Base-by-base conservation (phyloP, 2,888 invertebrate species). In the Liopterus haemorrhoidalis region DNA sequence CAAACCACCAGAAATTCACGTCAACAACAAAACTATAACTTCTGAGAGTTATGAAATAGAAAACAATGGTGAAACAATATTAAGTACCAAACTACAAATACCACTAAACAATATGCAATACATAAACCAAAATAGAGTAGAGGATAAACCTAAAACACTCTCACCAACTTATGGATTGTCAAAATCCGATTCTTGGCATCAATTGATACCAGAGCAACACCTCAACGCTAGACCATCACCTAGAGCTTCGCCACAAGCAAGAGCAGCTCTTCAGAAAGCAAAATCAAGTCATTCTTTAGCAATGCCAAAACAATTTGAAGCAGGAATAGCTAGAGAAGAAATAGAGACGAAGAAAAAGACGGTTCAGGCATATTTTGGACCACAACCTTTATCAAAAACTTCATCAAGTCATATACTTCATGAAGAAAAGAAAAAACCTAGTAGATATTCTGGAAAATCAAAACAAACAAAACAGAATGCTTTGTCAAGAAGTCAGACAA, bases 141-240 rank as follows among this genome's bases (percentile, higher is more conserved):
- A 12, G 8, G 33, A 33, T 18, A 33, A 12, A 16, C 15, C 9
- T 8, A 16, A 33, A 2, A 19, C 30, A 27, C 59, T 57, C 3
- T 63, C 65, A 6, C 61, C 61, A 5, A 58, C 59, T 54, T 57
- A 59, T 46, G 64, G 65, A n/a, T 59, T 78, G 6, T 78, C 75
- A 56, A 83, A 85, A 63, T 85, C 85, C 5, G 86, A 86, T 62
- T 85, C 86, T 3, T 88, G 86, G 87, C 82, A 85, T 61, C 84
- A 85, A 33, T 6, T 45, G 6, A 14, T 27, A 16, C 32, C 38
- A 20, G 11, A 16, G 60, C 51, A 50, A 46, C 25, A 40, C 53
- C 4, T 51, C 50, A 20, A 20, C 1, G 18, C 30, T 20, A 64
- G 71, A 49, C 69, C 68, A 9, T 61, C 66, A 2, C 59, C 67